These are phyloP conservation scores for Onthophagus taurus DNA, from an alignment of 1,140 invertebrate species.

Conservation along the genomic window DNA sequence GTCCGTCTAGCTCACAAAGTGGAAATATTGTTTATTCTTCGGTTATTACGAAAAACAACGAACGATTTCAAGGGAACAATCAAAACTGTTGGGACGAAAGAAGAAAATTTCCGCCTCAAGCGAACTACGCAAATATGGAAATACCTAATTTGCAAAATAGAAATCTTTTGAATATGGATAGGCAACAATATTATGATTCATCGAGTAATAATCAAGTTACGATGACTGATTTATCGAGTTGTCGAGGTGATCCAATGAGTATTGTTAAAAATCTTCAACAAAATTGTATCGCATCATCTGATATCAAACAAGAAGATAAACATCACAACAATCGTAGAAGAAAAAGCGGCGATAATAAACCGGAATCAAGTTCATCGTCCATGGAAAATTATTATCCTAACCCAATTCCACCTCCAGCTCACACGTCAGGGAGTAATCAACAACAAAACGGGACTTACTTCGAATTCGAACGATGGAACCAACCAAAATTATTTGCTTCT, in stretches of 20 bases:
- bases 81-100: slow-evolving; percentile 45
- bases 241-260: slow-evolving; percentile 62
- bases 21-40: slow-evolving; percentile 57
- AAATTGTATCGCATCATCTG: slow-evolving; percentile 45
- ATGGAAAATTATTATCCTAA: slow-evolving; percentile 20
- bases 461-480: slow-evolving; percentile 64
- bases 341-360: slow-evolving; percentile 45
- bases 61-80: slow-evolving; percentile 43
- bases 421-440: slow-evolving; percentile 51
- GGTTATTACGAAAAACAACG: slow-evolving; percentile 59
- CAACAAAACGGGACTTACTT: slow-evolving; percentile 57
- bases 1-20: too few species aligned
- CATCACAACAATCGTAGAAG: slow-evolving; percentile 36
- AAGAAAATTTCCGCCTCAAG: slow-evolving; percentile 13
- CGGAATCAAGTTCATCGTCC: slow-evolving; percentile 6
- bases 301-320: slow-evolving; percentile 42
- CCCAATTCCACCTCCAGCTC: slow-evolving; percentile 60
- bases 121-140: slow-evolving; percentile 11
- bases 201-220: slow-evolving; percentile 47
- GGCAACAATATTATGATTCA: slow-evolving; percentile 46
- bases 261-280: slow-evolving; percentile 62
- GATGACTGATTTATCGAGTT: slow-evolving; percentile 59
- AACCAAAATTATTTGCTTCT: slow-evolving; percentile 57
- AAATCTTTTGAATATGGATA: slow-evolving; percentile 16
- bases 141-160: slow-evolving; percentile 11